Evolutionary conservation across 2,888 invertebrate species (phyloP).

Genomic region (Eupithecia abbreviata): DNA sequence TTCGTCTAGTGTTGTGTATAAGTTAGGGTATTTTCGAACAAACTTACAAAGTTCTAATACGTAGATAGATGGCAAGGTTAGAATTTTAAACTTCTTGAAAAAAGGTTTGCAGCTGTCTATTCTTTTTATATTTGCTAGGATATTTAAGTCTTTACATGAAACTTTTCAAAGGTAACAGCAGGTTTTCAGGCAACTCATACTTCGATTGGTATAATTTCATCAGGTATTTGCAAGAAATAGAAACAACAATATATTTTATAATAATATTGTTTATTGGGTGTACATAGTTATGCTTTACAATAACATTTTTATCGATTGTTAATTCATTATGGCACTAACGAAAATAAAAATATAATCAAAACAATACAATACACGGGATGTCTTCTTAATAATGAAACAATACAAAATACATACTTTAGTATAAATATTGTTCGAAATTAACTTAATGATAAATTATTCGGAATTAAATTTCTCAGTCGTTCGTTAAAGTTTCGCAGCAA

Average conservation of each 20-base stretch:
- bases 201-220: background rate
- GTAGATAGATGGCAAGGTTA: too few relatives aligned
- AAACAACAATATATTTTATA: slow-evolving; percentile 67
- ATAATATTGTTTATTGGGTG: slow-evolving; percentile 79
- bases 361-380: slow-evolving; percentile 73
- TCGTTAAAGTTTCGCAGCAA: slow-evolving; percentile 73
- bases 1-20: too few relatives aligned
- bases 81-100: too few relatives aligned
- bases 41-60: too few relatives aligned
- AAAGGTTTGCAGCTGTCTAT: too few relatives aligned
- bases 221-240: background rate
- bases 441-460: slow-evolving; percentile 58
- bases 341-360: slow-evolving; percentile 68
- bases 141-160: background rate
- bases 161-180: background rate
- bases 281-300: slow-evolving; percentile 83
- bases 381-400: slow-evolving; percentile 66
- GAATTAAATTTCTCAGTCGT: slow-evolving; percentile 83
- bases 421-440: slow-evolving; percentile 47
- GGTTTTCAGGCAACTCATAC: background rate
- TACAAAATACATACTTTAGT: slow-evolving; percentile 38
- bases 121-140: too few relatives aligned
- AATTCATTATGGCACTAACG: slow-evolving; percentile 84
- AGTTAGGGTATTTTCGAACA: too few relatives aligned
- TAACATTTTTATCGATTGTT: slow-evolving; percentile 80